Percentiles rank a stretch among this genome's conserved stretches.
Conservation (phyloP, 1,140 invertebrate genomes). For the Acromyrmex heyeri region DNA sequence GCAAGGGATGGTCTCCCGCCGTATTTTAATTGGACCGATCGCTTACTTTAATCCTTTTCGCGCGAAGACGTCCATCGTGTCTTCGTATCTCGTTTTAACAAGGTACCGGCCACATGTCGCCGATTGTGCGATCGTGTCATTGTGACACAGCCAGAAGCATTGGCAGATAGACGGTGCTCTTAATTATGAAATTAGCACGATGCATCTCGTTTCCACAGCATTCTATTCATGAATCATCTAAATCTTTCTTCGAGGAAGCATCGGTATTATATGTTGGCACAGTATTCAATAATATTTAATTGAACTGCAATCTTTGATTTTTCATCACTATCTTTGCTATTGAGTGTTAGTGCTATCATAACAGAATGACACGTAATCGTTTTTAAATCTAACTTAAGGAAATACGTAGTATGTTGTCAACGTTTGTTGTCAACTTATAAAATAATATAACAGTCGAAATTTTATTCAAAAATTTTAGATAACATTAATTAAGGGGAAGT, state of each 20-base stretch:
- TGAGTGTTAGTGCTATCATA: neutral
- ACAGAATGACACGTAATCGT: neutral
- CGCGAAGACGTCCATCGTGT: slow-evolving; percentile 38
- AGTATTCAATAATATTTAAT: neutral
- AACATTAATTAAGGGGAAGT: neutral
- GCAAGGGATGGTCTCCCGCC: neutral
- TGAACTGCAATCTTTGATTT: neutral
- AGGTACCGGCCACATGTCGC: neutral
- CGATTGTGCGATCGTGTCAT: slow-evolving; percentile 10
- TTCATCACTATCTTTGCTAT: neutral
- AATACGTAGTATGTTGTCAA: neutral
- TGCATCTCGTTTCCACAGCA: neutral
- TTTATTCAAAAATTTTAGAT: neutral
- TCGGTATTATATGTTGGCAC: neutral
- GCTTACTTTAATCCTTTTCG: slow-evolving; percentile 68
- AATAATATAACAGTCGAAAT: neutral
- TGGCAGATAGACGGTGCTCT: neutral
- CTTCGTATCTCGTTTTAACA: slow-evolving; percentile 42
- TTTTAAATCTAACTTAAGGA: neutral
- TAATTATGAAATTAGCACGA: slow-evolving; percentile 23
- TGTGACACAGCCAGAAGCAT: neutral
- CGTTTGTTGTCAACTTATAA: neutral
- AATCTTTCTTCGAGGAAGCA: neutral
- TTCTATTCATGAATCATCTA: neutral
- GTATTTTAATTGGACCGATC: slow-evolving; percentile 68